These are phyloP conservation scores for Lagria hirta DNA, from an alignment of 2,888 invertebrate species.

Conservation along the genomic window DNA sequence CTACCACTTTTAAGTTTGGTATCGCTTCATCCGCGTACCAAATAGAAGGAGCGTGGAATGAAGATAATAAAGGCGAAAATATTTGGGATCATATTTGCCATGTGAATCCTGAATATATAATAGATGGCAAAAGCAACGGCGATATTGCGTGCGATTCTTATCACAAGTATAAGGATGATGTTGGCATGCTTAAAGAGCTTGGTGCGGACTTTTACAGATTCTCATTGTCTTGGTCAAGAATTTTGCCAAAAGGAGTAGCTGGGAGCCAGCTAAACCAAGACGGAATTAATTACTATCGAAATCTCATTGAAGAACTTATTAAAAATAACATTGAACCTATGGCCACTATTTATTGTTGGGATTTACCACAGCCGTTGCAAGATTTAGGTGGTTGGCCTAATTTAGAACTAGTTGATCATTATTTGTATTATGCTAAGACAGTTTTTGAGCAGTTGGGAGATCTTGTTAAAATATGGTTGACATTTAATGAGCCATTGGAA, in stretches of 20 bases:
- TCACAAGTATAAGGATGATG: slow-evolving; percentile 25
- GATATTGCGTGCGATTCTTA: slow-evolving; percentile 30
- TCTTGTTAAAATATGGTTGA: slow-evolving; percentile 62
- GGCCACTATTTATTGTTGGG: slow-evolving; percentile 59
- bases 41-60: no score
- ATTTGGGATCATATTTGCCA: slow-evolving; percentile 23
- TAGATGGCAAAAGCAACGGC: slow-evolving; percentile 11
- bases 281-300: slow-evolving; percentile 68
- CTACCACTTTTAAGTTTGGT: no score
- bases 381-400: slow-evolving; percentile 24
- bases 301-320: slow-evolving; percentile 59
- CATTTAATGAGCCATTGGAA: slow-evolving; percentile 5
- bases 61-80: no score
- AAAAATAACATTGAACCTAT: slow-evolving; percentile 57
- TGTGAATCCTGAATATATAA: neutral
- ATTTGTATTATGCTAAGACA: slow-evolving; percentile 3
- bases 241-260: slow-evolving; percentile 62
- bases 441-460: slow-evolving; percentile 60
- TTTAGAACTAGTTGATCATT: slow-evolving; percentile 1
- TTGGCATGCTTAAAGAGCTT: slow-evolving; percentile 22
- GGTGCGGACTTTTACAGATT: slow-evolving; percentile 24
- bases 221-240: slow-evolving; percentile 60
- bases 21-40: no score
- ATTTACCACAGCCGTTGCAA: slow-evolving; percentile 57
- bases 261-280: slow-evolving; percentile 65